phyloP scores from a whole-genome alignment of 2,113 vertebrate species.

The Apodemus speciosus region DNA sequence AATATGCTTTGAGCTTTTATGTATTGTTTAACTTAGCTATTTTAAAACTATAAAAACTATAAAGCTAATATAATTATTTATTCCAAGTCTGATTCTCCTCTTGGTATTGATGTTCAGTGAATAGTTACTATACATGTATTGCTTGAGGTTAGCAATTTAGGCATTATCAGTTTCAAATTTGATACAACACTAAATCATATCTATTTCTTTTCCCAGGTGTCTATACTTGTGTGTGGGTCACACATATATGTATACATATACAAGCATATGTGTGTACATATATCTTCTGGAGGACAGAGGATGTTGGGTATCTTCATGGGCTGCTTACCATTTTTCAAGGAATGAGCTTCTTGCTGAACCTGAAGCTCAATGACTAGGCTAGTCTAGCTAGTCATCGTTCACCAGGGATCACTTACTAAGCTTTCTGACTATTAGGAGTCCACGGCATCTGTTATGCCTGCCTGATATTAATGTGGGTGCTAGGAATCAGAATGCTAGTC shows the following conservation, averaged over 20 bases:
- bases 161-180: background rate
- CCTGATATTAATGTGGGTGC: background rate
- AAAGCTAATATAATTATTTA: background rate
- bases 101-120: background rate
- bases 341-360: background rate
- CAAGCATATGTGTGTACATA: background rate
- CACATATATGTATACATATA: background rate
- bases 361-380: background rate
- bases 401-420: background rate
- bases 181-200: background rate
- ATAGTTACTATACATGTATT: background rate
- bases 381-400: background rate
- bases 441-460: background rate
- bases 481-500: background rate
- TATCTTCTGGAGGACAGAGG: background rate
- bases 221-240: background rate
- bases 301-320: background rate
- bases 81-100: background rate
- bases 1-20: background rate
- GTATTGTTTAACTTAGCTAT: background rate
- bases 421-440: background rate
- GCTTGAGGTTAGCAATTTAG: background rate
- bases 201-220: background rate
- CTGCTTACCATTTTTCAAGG: background rate
- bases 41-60: background rate